These are phyloP conservation scores for Mastigias papua DNA, from an alignment of 30 jellyfish, hydroid and myxozoan species.

Conservation along the genomic window DNA sequence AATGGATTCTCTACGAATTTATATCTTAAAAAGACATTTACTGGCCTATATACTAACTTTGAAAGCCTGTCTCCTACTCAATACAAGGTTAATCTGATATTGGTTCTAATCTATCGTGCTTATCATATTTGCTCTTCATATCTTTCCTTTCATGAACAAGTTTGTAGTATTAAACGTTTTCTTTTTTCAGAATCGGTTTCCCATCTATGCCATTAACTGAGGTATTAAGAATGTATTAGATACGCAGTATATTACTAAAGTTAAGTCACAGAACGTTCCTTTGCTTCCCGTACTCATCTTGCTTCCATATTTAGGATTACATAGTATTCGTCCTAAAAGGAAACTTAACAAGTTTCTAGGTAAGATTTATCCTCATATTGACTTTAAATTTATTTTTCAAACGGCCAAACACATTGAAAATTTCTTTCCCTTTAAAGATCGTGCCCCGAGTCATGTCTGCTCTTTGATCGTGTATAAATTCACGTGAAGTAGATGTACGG, in stretches of 20 bases:
- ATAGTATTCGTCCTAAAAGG: not conserved
- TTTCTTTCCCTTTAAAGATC: no score
- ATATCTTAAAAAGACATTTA: not conserved
- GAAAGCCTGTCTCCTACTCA: not conserved
- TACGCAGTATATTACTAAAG: not conserved
- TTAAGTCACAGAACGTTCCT: not conserved
- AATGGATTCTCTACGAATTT: not conserved
- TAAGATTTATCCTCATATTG: not conserved
- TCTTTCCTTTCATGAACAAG: not conserved
- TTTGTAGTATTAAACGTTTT: not conserved
- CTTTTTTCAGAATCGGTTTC: not conserved
- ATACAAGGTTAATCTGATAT: not conserved
- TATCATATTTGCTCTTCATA: not conserved
- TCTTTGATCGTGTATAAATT: no score
- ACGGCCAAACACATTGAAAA: no score
- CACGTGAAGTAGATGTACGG: no score
- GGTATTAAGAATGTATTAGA: not conserved
- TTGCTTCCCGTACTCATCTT: not conserved
- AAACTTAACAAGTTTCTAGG: not conserved
- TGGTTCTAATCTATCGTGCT: not conserved
- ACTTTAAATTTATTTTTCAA: not conserved
- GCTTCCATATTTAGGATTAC: not conserved
- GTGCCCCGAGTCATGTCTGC: no score
- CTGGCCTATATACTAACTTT: not conserved
- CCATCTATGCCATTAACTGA: not conserved